These are phyloP conservation scores for Sitta europaea DNA, from an alignment of 2,113 vertebrate species.

Conservation along the genomic window DNA sequence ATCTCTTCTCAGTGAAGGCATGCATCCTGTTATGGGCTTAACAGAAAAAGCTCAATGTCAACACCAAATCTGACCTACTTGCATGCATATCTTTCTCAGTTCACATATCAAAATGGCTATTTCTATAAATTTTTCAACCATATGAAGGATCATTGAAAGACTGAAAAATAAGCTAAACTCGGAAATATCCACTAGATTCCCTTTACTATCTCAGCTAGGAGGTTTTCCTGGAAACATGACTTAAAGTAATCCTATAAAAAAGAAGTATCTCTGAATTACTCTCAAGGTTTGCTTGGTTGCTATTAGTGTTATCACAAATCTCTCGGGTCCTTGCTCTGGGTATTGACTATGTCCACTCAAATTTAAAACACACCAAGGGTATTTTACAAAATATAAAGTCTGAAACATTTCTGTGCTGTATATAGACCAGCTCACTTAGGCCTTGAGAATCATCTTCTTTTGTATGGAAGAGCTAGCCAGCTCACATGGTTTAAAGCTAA, in stretches of 20 bases:
- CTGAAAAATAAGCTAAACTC: neutral
- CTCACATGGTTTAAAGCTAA: neutral
- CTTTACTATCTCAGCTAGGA: neutral
- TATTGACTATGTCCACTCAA: neutral
- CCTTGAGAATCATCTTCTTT: neutral
- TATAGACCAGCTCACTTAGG: neutral
- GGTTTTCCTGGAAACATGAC: neutral
- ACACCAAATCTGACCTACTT: neutral
- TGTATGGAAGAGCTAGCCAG: neutral
- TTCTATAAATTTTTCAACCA: neutral
- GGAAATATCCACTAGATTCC: neutral
- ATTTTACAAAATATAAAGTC: neutral
- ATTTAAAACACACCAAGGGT: neutral
- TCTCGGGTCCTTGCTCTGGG: neutral
- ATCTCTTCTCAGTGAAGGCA: neutral
- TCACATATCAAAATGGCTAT: neutral
- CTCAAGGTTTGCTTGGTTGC: neutral
- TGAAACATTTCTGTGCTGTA: neutral
- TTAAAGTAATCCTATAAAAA: neutral
- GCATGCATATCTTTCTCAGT: neutral
- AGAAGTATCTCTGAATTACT: neutral
- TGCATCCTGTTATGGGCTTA: neutral
- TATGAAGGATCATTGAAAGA: neutral
- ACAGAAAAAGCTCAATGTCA: neutral
- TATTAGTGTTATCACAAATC: neutral